These are phyloP conservation scores for Acanthurus tractus DNA, from an alignment of 2,797 vertebrate species.

Conservation along the genomic window DNA sequence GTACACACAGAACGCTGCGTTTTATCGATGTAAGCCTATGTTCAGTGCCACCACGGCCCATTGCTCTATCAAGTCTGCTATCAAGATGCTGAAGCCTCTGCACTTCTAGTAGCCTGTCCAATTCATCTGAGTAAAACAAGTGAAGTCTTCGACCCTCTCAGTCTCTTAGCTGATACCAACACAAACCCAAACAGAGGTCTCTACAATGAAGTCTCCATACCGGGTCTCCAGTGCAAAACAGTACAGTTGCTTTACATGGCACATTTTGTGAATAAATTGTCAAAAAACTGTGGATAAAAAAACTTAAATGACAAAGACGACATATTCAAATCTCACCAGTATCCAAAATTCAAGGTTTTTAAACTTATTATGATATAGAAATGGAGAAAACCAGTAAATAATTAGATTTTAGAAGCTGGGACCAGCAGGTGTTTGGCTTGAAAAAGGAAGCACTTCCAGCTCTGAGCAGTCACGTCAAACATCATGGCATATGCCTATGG, in stretches of 20 bases:
- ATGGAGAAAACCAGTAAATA: no score
- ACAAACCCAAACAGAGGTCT: slow-evolving; percentile 44
- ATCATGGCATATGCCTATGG: background rate
- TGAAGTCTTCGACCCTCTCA: slow-evolving; percentile 60
- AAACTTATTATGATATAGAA: no score
- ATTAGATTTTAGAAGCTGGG: no score
- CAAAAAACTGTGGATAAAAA: no score
- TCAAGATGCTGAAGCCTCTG: slow-evolving; percentile 72
- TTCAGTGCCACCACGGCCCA: slow-evolving; percentile 78
- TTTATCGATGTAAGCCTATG: slow-evolving; percentile 84
- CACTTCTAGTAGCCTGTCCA: slow-evolving; percentile 78
- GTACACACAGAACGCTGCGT: slow-evolving; percentile 75
- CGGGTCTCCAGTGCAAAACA: background rate
- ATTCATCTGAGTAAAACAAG: slow-evolving; percentile 82
- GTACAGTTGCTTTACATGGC: slow-evolving; percentile 7
- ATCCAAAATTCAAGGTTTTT: no score
- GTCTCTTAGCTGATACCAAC: slow-evolving; percentile 43
- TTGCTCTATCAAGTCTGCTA: slow-evolving; percentile 81
- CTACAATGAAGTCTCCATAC: slow-evolving; percentile 15
- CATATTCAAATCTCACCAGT: no score
- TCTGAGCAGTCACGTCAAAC: background rate
- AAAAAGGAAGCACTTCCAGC: background rate
- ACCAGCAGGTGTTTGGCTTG: background rate
- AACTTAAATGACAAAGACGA: no score
- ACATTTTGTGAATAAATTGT: background rate